phyloP scores from a whole-genome alignment of 64 coral and sea anemone genomes.

The Montipora foliosa region DNA sequence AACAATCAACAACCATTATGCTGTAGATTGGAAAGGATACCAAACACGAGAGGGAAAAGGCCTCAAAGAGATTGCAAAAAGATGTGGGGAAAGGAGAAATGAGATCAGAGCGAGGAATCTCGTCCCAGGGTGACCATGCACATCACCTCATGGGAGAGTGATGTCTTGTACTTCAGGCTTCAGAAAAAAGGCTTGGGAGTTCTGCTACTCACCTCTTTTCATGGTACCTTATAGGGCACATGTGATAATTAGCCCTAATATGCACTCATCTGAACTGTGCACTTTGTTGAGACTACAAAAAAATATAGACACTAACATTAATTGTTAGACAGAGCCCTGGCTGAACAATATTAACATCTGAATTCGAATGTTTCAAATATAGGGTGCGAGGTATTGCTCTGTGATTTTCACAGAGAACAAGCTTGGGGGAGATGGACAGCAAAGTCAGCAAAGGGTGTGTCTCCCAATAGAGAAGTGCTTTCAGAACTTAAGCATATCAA shows the following conservation, averaged over 20 bases:
- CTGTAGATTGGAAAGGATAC: constrained; percentile 7
- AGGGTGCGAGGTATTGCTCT: constrained; percentile 33
- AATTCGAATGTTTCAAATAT: constrained; percentile 27
- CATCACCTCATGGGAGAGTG: constrained; percentile 40
- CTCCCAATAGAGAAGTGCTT: too few species aligned
- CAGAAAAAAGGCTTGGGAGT: too few species aligned
- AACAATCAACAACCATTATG: neutral
- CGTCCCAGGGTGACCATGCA: constrained; percentile 40
- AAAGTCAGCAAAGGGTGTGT: neutral
- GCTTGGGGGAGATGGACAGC: constrained; percentile 14
- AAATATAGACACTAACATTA: too few species aligned
- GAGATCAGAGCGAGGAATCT: constrained; percentile 44
- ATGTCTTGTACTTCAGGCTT: too few species aligned
- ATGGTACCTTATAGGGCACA: too few species aligned
- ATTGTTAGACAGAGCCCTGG: neutral
- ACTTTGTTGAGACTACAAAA: too few species aligned
- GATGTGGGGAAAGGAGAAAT: constrained; percentile 46
- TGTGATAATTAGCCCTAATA: too few species aligned
- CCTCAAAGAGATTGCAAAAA: constrained; percentile 26
- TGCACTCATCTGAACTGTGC: too few species aligned
- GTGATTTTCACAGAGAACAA: constrained; percentile 32
- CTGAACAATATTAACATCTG: neutral
- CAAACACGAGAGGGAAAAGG: constrained; percentile 8
- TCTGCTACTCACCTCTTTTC: too few species aligned
- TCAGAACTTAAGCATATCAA: too few species aligned